phyloP scores from a whole-genome alignment of 2,797 vertebrate species.

The Spea hammondii region DNA sequence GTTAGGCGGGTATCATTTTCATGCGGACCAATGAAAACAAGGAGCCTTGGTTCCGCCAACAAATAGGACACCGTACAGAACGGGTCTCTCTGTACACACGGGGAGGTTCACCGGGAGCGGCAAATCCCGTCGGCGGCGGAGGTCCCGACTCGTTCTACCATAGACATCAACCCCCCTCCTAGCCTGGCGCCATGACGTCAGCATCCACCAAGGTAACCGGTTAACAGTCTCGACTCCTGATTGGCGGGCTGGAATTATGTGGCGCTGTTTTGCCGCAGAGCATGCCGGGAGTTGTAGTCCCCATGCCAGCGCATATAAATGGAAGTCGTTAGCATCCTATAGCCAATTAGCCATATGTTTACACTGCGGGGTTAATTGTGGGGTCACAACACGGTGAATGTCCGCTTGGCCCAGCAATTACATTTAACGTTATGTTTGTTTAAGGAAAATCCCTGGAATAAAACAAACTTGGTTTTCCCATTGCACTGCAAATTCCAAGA shows the following conservation, averaged over 20 bases:
- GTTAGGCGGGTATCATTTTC: no score
- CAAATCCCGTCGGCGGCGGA: neutral
- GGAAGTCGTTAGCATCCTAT: no score
- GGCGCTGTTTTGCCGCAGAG: neutral
- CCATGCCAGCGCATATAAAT: neutral
- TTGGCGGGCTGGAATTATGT: conserved; percentile 16
- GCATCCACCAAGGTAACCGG: conserved; percentile 45
- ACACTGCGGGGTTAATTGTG: no score
- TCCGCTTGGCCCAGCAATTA: no score
- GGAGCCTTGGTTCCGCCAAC: neutral
- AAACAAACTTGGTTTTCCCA: no score
- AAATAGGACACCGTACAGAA: conserved; percentile 5
- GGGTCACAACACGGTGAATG: no score
- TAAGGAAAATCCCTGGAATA: no score
- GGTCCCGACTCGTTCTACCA: neutral
- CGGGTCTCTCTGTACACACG: no score
- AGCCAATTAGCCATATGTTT: no score
- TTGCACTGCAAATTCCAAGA: no score
- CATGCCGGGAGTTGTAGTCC: conserved; percentile 26
- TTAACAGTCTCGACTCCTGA: neutral
- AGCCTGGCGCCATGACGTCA: conserved; percentile 40
- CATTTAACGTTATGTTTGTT: no score
- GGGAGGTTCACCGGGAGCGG: neutral
- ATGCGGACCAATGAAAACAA: conserved; percentile 21
- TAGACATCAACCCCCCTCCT: neutral